Conservation (phyloP, 2,797 vertebrate genomes). For the Micropoecilia bifurca region DNA sequence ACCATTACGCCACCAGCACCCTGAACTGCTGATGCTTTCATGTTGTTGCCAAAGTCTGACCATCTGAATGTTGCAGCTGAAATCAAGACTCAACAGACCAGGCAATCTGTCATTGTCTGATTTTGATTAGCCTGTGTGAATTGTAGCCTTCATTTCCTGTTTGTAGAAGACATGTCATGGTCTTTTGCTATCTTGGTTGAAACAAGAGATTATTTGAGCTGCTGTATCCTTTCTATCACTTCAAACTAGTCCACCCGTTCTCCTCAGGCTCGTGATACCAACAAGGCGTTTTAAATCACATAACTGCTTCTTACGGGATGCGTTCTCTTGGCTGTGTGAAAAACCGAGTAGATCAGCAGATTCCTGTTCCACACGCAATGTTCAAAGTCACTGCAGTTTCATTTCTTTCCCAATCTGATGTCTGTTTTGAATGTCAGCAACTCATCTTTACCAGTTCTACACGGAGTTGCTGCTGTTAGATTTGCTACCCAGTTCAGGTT, state of each 20-base stretch:
- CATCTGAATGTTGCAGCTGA: background rate
- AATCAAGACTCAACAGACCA: background rate
- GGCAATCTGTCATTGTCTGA: background rate
- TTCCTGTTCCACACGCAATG: background rate
- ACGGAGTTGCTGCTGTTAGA: background rate
- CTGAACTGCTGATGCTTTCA: background rate
- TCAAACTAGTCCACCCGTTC: background rate
- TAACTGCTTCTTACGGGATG: background rate
- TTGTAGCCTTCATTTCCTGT: background rate
- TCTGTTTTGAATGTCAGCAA: background rate
- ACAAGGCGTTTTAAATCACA: background rate
- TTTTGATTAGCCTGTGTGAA: background rate
- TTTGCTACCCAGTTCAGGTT: background rate
- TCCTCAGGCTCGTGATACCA: background rate
- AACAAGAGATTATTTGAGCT: background rate
- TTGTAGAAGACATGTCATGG: background rate
- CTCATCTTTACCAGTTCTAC: background rate
- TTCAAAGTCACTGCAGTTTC: background rate
- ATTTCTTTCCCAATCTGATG: background rate
- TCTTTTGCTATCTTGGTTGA: background rate
- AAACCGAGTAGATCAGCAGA: background rate
- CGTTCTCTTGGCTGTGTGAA: background rate
- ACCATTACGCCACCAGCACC: background rate
- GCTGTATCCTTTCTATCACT: background rate
- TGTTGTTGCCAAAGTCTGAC: conserved; percentile 4